Evolutionary conservation across 2,797 vertebrate species (phyloP).

Genomic region (Menidia menidia): DNA sequence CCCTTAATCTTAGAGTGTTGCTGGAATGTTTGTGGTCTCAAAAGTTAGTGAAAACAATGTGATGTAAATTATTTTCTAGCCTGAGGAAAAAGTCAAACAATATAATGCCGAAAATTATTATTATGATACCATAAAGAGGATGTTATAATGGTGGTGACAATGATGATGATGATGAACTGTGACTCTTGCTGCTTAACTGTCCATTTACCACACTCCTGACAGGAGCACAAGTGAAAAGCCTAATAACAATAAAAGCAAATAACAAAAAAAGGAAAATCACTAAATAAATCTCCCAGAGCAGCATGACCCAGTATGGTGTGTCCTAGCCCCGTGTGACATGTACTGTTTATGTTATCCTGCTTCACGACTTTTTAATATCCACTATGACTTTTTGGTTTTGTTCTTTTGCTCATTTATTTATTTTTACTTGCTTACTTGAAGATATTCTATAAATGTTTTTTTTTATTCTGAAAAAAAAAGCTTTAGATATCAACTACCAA

Average conservation of each 20-base stretch:
- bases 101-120: slow-evolving; percentile 66
- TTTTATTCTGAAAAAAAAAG: slow-evolving; percentile 2
- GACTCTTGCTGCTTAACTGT: slow-evolving; percentile 91
- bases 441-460: not conserved
- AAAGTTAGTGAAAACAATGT: slow-evolving; percentile 89
- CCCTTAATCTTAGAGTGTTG: slow-evolving; percentile 87
- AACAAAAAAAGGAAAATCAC: slow-evolving; percentile 71
- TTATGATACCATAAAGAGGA: slow-evolving; percentile 51
- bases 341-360: slow-evolving; percentile 64
- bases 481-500: not conserved
- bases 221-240: slow-evolving; percentile 87
- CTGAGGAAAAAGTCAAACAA: slow-evolving; percentile 74
- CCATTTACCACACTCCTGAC: slow-evolving; percentile 87
- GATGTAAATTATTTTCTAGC: slow-evolving; percentile 92
- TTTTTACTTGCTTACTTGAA: slow-evolving; percentile 23
- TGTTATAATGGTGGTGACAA: slow-evolving; percentile 45
- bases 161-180: slow-evolving; percentile 77
- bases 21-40: slow-evolving; percentile 94
- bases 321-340: slow-evolving; percentile 76
- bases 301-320: slow-evolving; percentile 90
- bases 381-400: slow-evolving; percentile 24
- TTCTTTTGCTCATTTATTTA: slow-evolving; percentile 21
- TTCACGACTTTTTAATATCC: slow-evolving; percentile 30
- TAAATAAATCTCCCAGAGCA: slow-evolving; percentile 93
- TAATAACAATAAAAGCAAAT: slow-evolving; percentile 68